phyloP scores from a whole-genome alignment of 1,140 invertebrate species.

The Popillia japonica region DNA sequence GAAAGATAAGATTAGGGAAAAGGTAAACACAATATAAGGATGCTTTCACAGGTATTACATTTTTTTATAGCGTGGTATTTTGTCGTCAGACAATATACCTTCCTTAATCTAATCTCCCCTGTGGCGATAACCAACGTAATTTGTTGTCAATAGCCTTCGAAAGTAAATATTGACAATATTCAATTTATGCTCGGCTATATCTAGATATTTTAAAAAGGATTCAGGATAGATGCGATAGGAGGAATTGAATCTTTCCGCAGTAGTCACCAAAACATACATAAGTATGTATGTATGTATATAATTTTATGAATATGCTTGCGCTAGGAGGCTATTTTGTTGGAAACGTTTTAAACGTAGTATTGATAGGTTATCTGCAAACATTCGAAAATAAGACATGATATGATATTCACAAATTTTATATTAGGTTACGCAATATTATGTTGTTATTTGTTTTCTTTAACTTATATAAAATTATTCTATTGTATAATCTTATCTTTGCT shows the following conservation, averaged over 20 bases:
- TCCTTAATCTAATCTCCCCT: neutral
- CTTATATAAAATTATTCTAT: neutral
- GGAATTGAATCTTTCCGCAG: no score
- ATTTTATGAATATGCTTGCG: no score
- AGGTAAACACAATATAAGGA: constrained; percentile 5
- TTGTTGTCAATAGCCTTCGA: neutral
- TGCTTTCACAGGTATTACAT: neutral
- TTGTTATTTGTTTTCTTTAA: neutral
- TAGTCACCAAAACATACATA: no score
- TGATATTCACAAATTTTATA: no score
- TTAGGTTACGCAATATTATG: neutral
- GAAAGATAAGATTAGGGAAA: neutral
- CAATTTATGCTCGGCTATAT: neutral
- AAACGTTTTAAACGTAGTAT: no score
- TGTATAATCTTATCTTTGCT: neutral
- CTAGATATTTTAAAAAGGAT: constrained; percentile 1
- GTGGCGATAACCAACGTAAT: neutral
- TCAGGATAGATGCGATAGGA: neutral
- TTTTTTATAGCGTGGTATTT: neutral
- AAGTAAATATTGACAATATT: constrained; percentile 11
- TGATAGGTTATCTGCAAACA: no score
- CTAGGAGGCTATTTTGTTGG: no score
- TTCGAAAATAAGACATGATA: no score
- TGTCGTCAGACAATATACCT: constrained; percentile 9
- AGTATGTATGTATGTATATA: no score